Percentiles rank a stretch among this genome's conserved stretches.
These are phyloP conservation scores for Zele albiditarsus DNA, from an alignment of 2,888 invertebrate genomes.

Conservation along the genomic window DNA sequence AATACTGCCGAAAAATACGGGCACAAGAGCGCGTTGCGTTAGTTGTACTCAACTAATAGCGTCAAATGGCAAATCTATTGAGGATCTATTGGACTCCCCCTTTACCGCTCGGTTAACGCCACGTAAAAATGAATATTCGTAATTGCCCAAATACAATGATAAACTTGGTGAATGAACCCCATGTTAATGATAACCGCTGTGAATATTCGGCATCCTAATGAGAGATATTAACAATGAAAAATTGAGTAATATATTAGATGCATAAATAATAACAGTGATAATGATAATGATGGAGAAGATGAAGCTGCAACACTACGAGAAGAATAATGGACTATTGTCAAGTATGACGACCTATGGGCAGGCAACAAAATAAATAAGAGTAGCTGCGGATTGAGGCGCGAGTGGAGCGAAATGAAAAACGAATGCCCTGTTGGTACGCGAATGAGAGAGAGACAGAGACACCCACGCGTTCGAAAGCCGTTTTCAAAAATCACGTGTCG, in stretches of 20 bases:
- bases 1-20: slow-evolving; percentile 48
- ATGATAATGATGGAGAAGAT: too few relatives aligned
- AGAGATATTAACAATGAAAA: too few relatives aligned
- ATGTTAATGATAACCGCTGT: too few relatives aligned
- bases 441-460: slow-evolving; percentile 44
- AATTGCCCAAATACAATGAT: background rate
- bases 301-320: background rate
- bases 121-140: slow-evolving; percentile 20
- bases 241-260: too few relatives aligned
- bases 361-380: slow-evolving; percentile 43
- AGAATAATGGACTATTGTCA: background rate
- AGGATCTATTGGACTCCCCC: background rate
- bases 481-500: slow-evolving; percentile 65
- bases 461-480: slow-evolving; percentile 47
- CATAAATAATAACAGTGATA: too few relatives aligned
- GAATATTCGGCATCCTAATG: too few relatives aligned
- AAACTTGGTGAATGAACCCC: too few relatives aligned
- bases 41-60: slow-evolving; percentile 39
- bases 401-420: slow-evolving; percentile 27
- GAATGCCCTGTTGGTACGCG: slow-evolving; percentile 38
- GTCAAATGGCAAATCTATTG: slow-evolving; percentile 41
- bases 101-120: background rate
- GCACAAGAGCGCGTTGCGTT: slow-evolving; percentile 44
- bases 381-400: slow-evolving; percentile 14
- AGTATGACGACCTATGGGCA: slow-evolving; percentile 21